Conservation (phyloP, 2,113 vertebrate species). For the Osmerus eperlanus region DNA sequence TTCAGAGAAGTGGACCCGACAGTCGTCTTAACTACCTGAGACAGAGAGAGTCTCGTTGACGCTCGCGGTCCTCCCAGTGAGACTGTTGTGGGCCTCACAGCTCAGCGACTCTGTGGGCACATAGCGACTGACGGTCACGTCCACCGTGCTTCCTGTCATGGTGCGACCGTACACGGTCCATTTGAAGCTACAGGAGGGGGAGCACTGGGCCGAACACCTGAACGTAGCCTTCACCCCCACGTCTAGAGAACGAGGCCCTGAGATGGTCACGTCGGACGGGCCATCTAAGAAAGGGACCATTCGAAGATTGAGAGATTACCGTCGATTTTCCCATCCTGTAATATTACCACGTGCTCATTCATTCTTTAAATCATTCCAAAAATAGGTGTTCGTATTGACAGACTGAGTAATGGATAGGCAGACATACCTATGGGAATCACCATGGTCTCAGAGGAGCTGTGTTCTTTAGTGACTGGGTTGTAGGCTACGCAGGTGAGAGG, state of each 20-base stretch:
- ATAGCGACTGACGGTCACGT: constrained; percentile 19
- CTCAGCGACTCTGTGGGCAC: constrained; percentile 25
- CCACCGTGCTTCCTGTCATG: neutral
- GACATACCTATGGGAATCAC: constrained; percentile 20
- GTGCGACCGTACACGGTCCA: constrained; percentile 28
- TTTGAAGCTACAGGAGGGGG: constrained; percentile 37
- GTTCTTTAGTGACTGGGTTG: constrained; percentile 10
- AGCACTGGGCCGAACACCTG: constrained; percentile 28
- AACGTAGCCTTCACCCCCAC: constrained; percentile 23
- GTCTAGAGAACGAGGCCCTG: constrained; percentile 23
- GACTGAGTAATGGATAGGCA: too few species aligned
- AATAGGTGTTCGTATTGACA: neutral
- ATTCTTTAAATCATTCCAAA: neutral
- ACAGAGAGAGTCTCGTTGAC: constrained; percentile 20
- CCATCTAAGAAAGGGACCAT: constrained; percentile 30
- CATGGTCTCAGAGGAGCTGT: neutral
- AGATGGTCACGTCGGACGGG: constrained; percentile 21
- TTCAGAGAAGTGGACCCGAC: neutral
- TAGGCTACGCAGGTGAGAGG: constrained; percentile 21
- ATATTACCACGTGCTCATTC: too few species aligned
- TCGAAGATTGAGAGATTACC: too few species aligned
- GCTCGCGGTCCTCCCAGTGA: constrained; percentile 1
- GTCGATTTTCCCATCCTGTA: too few species aligned
- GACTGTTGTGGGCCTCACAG: constrained; percentile 32
- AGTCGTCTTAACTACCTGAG: constrained; percentile 18